Percentiles rank a stretch among this genome's conserved stretches.
These are phyloP conservation scores for Phyllostomus discolor DNA, from an alignment of 2,113 vertebrate genomes.

Conservation along the genomic window DNA sequence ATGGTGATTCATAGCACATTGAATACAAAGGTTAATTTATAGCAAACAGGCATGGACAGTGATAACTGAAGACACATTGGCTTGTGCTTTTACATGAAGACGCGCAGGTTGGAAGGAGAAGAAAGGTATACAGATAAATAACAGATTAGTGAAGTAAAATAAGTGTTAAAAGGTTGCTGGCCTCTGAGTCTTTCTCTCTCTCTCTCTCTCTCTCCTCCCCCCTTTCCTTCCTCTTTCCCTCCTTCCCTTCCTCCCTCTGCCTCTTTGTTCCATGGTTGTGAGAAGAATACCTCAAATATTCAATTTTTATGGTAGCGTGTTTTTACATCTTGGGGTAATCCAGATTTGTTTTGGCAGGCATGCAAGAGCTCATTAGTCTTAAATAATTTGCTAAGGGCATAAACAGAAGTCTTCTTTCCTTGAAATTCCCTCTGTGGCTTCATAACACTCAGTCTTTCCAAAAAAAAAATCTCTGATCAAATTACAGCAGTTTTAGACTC, in stretches of 20 bases:
- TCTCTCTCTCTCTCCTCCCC: not conserved
- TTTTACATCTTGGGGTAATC: not conserved
- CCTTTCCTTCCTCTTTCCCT: not conserved
- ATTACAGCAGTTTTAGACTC: not conserved
- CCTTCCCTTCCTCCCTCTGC: not conserved
- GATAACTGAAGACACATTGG: not conserved
- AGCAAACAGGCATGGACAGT: not conserved
- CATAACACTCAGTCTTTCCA: not conserved
- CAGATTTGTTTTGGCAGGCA: not conserved
- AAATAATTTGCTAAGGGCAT: not conserved
- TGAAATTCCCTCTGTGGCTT: not conserved
- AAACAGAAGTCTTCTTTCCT: not conserved
- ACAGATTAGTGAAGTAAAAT: not conserved
- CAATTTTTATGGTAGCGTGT: not conserved
- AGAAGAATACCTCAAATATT: not conserved
- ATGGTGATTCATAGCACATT: not conserved
- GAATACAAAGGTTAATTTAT: not conserved
- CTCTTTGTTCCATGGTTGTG: not conserved
- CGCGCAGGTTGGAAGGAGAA: not conserved
- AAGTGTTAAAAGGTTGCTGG: not conserved
- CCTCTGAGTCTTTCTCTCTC: not conserved
- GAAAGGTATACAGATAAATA: not conserved
- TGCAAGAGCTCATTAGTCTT: not conserved
- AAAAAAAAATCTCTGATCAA: not conserved
- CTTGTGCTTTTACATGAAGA: not conserved